Evolutionary conservation across 1,140 invertebrate genomes (phyloP).

Genomic region (Acromyrmex echinatior): DNA sequence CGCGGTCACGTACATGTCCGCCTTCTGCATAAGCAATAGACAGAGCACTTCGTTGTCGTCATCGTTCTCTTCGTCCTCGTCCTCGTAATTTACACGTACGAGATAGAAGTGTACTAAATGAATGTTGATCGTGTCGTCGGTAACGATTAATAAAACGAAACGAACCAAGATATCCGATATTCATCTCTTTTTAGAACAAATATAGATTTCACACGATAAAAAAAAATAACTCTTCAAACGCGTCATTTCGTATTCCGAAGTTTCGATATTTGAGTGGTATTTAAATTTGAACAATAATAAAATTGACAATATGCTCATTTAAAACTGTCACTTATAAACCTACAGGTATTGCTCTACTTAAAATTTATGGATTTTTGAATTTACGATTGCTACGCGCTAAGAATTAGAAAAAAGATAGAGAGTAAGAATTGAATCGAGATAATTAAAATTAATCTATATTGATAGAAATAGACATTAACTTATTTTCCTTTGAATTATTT

Average conservation of each 20-base stretch:
- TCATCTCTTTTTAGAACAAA: not conserved
- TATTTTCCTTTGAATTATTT: too few species aligned
- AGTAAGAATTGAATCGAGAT: too few species aligned
- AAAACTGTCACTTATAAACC: not conserved
- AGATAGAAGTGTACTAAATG: constrained; percentile 35
- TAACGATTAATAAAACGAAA: constrained; percentile 27
- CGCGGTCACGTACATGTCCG: constrained; percentile 45
- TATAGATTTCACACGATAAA: not conserved
- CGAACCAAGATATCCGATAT: not conserved
- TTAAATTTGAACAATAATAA: not conserved
- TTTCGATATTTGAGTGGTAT: not conserved
- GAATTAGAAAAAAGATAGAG: too few species aligned
- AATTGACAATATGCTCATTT: not conserved
- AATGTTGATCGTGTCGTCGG: not conserved
- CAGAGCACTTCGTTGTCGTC: constrained; percentile 16
- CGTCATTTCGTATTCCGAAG: not conserved
- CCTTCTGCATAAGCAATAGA: constrained; percentile 52
- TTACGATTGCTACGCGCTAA: too few species aligned
- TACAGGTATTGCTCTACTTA: too few species aligned
- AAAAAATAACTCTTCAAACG: not conserved
- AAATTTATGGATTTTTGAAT: too few species aligned
- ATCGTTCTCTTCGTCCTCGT: constrained; percentile 31
- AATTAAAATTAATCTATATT: too few species aligned
- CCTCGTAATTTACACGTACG: constrained; percentile 20
- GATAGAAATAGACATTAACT: too few species aligned